Conservation (phyloP, 2,888 invertebrate species). For the Diadegma fenestrale region DNA sequence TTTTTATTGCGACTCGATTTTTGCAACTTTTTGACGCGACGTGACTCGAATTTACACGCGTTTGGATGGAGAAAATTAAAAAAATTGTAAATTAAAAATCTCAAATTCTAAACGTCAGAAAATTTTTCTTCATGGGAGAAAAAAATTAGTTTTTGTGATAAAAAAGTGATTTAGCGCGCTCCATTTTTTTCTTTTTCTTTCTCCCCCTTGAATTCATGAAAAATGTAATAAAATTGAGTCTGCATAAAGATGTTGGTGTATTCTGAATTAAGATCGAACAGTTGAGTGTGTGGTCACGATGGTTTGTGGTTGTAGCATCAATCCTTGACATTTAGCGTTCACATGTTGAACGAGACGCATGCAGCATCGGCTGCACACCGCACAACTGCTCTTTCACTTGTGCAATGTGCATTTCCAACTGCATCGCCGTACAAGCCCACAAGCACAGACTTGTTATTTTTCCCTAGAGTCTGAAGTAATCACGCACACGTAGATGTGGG, state of each 20-base stretch:
- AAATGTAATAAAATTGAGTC: conserved; percentile 5
- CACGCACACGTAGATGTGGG: background rate
- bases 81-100: too few relatives aligned
- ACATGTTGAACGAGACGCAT: conserved; percentile 53
- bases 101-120: too few relatives aligned
- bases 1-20: too few relatives aligned
- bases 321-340: conserved; percentile 71
- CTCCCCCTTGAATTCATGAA: conserved; percentile 42
- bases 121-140: too few relatives aligned
- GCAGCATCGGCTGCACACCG: conserved; percentile 52
- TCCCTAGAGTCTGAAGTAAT: background rate
- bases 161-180: conserved; percentile 51
- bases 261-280: conserved; percentile 39
- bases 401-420: conserved; percentile 73
- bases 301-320: conserved; percentile 59
- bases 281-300: conserved; percentile 23
- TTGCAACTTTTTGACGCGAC: too few relatives aligned
- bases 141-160: too few relatives aligned
- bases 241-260: background rate
- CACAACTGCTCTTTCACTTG: conserved; percentile 79
- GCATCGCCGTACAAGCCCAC: conserved; percentile 32
- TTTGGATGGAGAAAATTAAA: too few relatives aligned
- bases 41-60: too few relatives aligned
- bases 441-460: background rate
- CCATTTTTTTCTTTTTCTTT: conserved; percentile 61